Evolutionary conservation across 1,140 invertebrate genomes (phyloP).

Genomic region (Dreissena polymorpha): DNA sequence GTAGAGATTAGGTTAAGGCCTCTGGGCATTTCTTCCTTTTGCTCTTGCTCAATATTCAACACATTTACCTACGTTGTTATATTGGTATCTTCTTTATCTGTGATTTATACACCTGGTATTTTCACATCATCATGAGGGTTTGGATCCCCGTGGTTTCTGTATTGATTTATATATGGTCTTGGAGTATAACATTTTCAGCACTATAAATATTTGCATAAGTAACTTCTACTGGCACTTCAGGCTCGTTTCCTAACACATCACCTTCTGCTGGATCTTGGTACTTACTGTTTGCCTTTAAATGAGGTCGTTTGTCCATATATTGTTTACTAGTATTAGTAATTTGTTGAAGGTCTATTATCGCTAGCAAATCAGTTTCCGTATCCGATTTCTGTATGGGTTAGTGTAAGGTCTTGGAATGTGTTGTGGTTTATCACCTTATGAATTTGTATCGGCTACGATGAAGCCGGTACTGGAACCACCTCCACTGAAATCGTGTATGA

Average conservation of each 20-base stretch:
- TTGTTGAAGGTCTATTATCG: too few species aligned
- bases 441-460: background rate
- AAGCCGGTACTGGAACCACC: background rate
- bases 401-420: slow-evolving; percentile 25
- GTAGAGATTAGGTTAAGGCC: slow-evolving; percentile 39
- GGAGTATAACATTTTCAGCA: too few species aligned
- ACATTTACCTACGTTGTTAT: background rate
- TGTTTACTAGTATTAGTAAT: too few species aligned
- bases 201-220: too few species aligned
- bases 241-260: background rate
- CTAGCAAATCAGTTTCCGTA: too few species aligned
- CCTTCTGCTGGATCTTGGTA: background rate
- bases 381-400: slow-evolving; percentile 10
- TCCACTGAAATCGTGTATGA: slow-evolving; percentile 1
- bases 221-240: background rate
- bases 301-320: background rate
- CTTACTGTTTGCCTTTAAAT: slow-evolving; percentile 15
- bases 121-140: background rate
- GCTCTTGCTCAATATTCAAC: slow-evolving; percentile 25
- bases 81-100: background rate
- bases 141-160: background rate
- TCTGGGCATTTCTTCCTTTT: slow-evolving; percentile 16
- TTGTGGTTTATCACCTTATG: background rate
- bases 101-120: background rate
- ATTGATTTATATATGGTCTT: too few species aligned